Evolutionary conservation across 30 jellyfish, hydroid and myxozoan species (phyloP), one percentile per base, ranked within the genome.

Genomic region (Rhopilema esculentum): DNA sequence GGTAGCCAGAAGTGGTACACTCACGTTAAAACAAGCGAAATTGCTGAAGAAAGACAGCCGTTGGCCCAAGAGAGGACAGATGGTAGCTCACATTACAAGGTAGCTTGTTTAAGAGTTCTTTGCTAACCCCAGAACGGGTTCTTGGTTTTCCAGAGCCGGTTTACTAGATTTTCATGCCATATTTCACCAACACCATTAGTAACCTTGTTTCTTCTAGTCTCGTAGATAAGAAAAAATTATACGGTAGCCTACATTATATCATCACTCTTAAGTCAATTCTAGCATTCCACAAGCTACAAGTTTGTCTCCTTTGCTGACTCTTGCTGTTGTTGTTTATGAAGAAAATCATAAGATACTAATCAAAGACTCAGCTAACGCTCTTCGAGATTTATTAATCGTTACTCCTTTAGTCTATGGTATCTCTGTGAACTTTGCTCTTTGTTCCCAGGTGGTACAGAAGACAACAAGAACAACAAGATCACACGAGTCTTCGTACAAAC

Each of bases 1-100:
- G 85, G 85, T 16, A 72, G 51, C 21, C 92, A 83, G 65, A 69
- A 52, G 27, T 83, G 92, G 92, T 67, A 83, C 79, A 52, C 85
- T 12, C 92, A 83, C 31, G 92, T 83, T 62, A 77, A 63, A 69
- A 52, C 49, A 24, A 17, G 79, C 21, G 79, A 83, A 32, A 51
- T 18, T 0, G 66, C 53, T 18, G 79, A 83, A 16, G 85, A 70
- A 49, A 64, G 80, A 77, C 69, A 83, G 57, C 76, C 31, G 12
- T 22, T 51, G 32, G 33, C 64, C 23, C 76, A 77, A 27, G 77
- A 77, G 77, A 77, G 67, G 12, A 23, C 75, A 25, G 68, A 28
- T 61, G 18, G 53, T 26, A 30, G 75, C 68, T 76, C 61, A 19
- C 61, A 63, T 26, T 77, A 77, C 53, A 77, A 77, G 88, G 88